A percentile compares a stretch with the other conserved stretches of the same genome.
Conservation (phyloP, 1,140 invertebrate genomes). For the Diachasma alloeum region DNA sequence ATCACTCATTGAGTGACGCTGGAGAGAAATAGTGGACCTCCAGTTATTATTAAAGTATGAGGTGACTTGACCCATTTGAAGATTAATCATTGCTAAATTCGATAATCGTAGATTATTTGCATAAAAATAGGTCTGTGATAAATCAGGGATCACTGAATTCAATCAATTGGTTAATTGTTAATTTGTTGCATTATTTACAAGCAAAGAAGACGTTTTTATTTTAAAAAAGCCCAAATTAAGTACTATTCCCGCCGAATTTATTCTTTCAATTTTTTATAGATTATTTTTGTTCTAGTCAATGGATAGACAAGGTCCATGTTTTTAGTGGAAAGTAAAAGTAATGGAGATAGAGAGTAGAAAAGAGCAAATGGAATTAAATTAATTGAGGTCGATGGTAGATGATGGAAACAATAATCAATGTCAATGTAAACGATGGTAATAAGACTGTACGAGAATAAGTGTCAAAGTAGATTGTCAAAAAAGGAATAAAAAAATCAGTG, state of each 20-base stretch:
- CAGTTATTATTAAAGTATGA: no score
- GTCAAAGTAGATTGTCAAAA: conserved; percentile 54
- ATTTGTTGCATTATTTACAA: not conserved
- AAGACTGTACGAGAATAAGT: conserved; percentile 58
- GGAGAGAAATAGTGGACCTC: no score
- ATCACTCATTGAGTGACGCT: no score
- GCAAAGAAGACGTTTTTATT: no score
- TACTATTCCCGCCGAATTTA: not conserved
- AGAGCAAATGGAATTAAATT: conserved; percentile 25
- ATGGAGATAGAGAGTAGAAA: conserved; percentile 39
- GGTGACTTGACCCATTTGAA: not conserved
- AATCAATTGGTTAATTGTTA: not conserved
- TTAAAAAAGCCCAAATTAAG: not conserved
- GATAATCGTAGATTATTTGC: not conserved
- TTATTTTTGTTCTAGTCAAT: not conserved
- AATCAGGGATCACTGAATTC: conserved; percentile 5
- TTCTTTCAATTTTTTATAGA: not conserved
- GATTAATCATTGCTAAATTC: not conserved
- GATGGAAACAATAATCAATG: conserved; percentile 30
- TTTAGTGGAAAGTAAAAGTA: not conserved
- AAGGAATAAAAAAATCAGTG: not conserved
- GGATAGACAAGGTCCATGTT: not conserved
- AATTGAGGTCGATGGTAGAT: conserved; percentile 44
- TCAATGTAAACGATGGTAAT: conserved; percentile 17
- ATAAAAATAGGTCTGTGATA: conserved; percentile 28